Evolutionary conservation across 2,113 vertebrate genomes (phyloP).

Genomic region (Xiphophorus couchianus): DNA sequence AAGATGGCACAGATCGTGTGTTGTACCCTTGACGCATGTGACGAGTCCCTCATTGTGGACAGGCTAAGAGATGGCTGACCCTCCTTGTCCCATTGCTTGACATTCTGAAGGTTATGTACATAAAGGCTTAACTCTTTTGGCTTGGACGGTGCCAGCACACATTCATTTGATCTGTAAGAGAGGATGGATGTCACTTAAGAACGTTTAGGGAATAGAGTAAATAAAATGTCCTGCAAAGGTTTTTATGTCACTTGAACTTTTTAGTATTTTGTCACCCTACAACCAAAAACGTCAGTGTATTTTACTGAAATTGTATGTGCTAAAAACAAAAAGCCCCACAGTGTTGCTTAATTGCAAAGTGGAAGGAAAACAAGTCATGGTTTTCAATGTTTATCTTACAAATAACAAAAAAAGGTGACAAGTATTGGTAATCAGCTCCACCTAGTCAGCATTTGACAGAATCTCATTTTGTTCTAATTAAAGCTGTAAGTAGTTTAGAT

Average conservation of each 20-base stretch:
- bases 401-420: background rate
- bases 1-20: slow-evolving; percentile 83
- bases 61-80: slow-evolving; percentile 81
- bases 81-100: slow-evolving; percentile 74
- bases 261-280: too few species aligned
- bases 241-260: background rate
- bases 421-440: background rate
- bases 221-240: background rate
- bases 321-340: background rate
- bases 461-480: background rate
- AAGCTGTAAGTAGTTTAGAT: background rate
- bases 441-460: background rate
- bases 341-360: too few species aligned
- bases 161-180: slow-evolving; percentile 86
- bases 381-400: background rate
- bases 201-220: background rate
- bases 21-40: slow-evolving; percentile 65
- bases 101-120: slow-evolving; percentile 88
- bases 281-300: too few species aligned
- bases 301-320: background rate
- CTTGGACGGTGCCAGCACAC: slow-evolving; percentile 88
- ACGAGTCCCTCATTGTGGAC: slow-evolving; percentile 60
- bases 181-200: slow-evolving; percentile 33
- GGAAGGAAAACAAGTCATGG: too few species aligned
- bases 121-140: slow-evolving; percentile 89